Conservation (phyloP, 1,140 invertebrate species). For the Listronotus bonariensis region DNA sequence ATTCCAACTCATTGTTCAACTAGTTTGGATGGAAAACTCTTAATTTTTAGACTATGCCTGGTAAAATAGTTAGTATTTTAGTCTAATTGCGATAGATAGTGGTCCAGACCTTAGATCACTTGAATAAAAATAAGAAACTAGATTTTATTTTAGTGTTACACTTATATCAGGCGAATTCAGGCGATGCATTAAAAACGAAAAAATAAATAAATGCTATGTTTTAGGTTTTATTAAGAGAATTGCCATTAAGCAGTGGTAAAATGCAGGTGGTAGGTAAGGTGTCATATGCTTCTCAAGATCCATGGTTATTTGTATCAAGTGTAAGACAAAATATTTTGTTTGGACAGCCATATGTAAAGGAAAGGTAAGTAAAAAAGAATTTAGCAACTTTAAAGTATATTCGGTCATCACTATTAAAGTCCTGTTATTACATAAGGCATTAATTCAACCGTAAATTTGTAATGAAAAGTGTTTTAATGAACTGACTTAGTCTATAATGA, state of each 20-base stretch:
- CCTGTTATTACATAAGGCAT: slow-evolving; percentile 8
- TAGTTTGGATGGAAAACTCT: no score
- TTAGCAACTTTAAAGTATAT: no score
- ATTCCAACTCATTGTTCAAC: no score
- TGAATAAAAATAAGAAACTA: no score
- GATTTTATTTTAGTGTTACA: no score
- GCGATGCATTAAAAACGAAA: no score
- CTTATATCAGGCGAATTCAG: no score
- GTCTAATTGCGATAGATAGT: no score
- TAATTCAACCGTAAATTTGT: neutral
- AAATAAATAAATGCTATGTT: neutral
- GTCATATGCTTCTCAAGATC: slow-evolving; percentile 76
- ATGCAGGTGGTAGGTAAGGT: slow-evolving; percentile 66
- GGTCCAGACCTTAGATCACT: no score
- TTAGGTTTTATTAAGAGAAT: slow-evolving; percentile 66
- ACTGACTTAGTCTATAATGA: no score
- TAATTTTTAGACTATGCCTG: no score
- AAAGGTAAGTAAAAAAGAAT: slow-evolving; percentile 58
- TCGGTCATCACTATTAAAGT: slow-evolving; percentile 48
- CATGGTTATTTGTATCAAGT: slow-evolving; percentile 74
- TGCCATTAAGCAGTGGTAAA: slow-evolving; percentile 65
- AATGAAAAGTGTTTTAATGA: neutral
- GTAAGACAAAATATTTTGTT: slow-evolving; percentile 81
- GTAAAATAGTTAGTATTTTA: no score
- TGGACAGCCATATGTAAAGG: slow-evolving; percentile 67